A percentile compares a stretch with the other conserved stretches of the same genome.
phyloP scores from a whole-genome alignment of 30 jellyfish, hydroid and myxozoan species.

The Rhopilema esculentum region DNA sequence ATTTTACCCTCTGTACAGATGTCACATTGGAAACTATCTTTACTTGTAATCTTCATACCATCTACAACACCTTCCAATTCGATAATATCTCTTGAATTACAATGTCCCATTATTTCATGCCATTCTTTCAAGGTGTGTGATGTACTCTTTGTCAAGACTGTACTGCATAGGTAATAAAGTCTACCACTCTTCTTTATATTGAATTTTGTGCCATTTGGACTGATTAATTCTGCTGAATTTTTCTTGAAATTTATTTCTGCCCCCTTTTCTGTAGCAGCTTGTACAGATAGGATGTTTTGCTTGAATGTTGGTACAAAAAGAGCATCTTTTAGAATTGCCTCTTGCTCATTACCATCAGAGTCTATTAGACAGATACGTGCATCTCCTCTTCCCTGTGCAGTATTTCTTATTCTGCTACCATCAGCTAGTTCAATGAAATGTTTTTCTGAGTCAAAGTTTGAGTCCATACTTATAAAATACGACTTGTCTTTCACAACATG shows the following conservation, averaged over 20 bases:
- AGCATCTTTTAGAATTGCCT: constrained; percentile 11
- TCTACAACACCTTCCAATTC: constrained; percentile 59
- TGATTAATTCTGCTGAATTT: background rate
- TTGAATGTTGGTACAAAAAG: constrained; percentile 4
- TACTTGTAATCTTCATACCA: constrained; percentile 72
- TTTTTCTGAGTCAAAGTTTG: constrained; percentile 13
- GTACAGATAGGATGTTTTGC: constrained; percentile 4
- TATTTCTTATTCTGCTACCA: constrained; percentile 33
- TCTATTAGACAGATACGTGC: constrained; percentile 15
- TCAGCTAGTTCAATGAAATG: constrained; percentile 77
- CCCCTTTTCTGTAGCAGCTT: constrained; percentile 12
- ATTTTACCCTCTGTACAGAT: constrained; percentile 44
- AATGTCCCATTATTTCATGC: constrained; percentile 69
- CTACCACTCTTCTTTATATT: constrained; percentile 44
- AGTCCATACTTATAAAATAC: constrained; percentile 29
- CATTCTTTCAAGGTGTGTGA: constrained; percentile 21
- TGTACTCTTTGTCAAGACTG: background rate
- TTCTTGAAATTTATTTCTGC: background rate
- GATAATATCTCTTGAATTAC: constrained; percentile 59
- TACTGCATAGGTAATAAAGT: constrained; percentile 34
- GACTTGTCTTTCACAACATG: constrained; percentile 10
- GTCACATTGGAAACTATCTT: constrained; percentile 32
- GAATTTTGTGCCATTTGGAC: constrained; percentile 38
- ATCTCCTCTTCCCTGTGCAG: constrained; percentile 49
- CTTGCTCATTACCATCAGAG: constrained; percentile 29